Conservation (phyloP, 2,797 vertebrate species). For the Oryzias dopingdopingensis region DNA sequence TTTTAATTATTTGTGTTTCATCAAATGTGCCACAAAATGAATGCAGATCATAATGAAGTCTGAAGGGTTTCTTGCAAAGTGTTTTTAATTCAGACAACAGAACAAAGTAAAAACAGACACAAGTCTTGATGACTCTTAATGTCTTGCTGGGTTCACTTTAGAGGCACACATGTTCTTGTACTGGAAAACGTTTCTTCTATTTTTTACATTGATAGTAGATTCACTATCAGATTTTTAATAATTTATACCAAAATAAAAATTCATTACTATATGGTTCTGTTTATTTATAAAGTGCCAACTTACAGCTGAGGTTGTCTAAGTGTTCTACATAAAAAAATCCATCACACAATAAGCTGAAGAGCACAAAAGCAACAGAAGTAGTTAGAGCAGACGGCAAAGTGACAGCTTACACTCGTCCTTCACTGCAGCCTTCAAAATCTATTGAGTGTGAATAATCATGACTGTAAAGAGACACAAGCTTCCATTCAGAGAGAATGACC, state of each 20-base stretch:
- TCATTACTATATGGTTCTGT: no score
- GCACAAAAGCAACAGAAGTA: no score
- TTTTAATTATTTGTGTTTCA: constrained; percentile 24
- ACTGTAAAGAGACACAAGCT: constrained; percentile 30
- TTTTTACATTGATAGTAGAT: no score
- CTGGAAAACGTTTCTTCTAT: no score
- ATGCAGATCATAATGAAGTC: constrained; percentile 18
- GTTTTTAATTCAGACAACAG: constrained; percentile 15
- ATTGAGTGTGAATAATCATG: constrained; percentile 7
- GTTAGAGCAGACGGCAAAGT: constrained; percentile 2
- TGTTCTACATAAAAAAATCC: no score
- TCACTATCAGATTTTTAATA: no score
- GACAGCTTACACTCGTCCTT: constrained; percentile 4
- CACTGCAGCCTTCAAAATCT: constrained; percentile 14
- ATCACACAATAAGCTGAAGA: no score
- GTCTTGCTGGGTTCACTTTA: constrained; percentile 22
- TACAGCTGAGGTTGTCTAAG: no score
- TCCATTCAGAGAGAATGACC: constrained; percentile 45
- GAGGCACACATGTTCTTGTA: constrained; percentile 15
- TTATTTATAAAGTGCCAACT: no score
- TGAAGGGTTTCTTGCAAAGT: constrained; percentile 14
- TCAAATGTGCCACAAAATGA: constrained; percentile 15
- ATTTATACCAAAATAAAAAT: no score
- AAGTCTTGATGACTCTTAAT: constrained; percentile 11
- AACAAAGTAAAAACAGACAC: constrained; percentile 14